phyloP scores from a whole-genome alignment of 2,888 invertebrate species.

The Drosophila diplacantha region DNA sequence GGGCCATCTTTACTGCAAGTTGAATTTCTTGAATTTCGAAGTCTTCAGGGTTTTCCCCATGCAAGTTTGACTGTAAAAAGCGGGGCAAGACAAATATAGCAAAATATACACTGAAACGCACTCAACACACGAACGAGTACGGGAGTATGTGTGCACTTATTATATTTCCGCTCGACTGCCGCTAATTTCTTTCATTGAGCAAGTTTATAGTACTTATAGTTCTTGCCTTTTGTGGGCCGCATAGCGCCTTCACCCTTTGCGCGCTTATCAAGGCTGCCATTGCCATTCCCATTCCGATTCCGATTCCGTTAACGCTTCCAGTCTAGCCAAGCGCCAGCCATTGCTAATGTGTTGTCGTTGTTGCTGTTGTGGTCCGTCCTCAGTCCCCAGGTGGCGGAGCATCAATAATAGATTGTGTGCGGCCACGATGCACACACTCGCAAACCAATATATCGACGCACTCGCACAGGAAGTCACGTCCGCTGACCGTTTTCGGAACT shows the following conservation, averaged over 20 bases:
- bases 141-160: slow-evolving; percentile 48
- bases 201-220: slow-evolving; percentile 37
- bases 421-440: slow-evolving; percentile 3
- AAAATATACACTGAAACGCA: slow-evolving; percentile 10
- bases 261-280: slow-evolving; percentile 36
- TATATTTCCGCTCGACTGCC: slow-evolving; percentile 71
- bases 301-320: slow-evolving; percentile 41
- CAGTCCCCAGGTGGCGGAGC: slow-evolving; percentile 57
- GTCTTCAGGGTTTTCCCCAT: not conserved
- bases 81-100: slow-evolving; percentile 14
- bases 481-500: slow-evolving; percentile 54
- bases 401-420: slow-evolving; percentile 51
- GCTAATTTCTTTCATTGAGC: slow-evolving; percentile 62
- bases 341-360: slow-evolving; percentile 20
- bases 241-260: slow-evolving; percentile 26
- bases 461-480: slow-evolving; percentile 69
- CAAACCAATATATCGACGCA: slow-evolving; percentile 51
- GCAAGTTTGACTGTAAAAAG: slow-evolving; percentile 13
- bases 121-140: slow-evolving; percentile 6
- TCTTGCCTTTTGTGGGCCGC: slow-evolving; percentile 26
- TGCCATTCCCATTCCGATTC: slow-evolving; percentile 11
- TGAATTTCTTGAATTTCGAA: not conserved
- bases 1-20: not conserved
- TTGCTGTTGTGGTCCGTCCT: slow-evolving; percentile 19
- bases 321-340: slow-evolving; percentile 61